These are phyloP conservation scores for Babylonia areolata DNA, from an alignment of 1,140 invertebrate genomes.

Conservation along the genomic window DNA sequence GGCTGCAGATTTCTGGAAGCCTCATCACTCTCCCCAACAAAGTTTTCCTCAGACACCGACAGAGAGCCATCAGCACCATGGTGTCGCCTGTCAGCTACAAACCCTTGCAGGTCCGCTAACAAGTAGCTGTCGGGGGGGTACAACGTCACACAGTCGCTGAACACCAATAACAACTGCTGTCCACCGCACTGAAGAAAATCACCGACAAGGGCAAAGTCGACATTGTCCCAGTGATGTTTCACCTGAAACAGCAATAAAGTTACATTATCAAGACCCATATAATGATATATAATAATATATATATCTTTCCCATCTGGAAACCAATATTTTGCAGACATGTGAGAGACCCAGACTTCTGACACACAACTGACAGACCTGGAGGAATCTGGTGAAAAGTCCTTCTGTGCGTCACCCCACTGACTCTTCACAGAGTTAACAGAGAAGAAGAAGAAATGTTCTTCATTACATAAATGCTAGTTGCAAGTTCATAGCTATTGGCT, in stretches of 20 bases:
- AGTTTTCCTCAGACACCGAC: background rate
- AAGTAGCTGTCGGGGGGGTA: background rate
- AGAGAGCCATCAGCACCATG: background rate
- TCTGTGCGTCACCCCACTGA: too few species aligned
- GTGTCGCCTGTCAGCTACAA: background rate
- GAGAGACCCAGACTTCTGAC: too few species aligned
- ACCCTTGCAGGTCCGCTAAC: constrained; percentile 16
- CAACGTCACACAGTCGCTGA: background rate
- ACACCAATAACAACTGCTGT: constrained; percentile 13
- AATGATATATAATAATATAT: too few species aligned
- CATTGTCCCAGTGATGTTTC: constrained; percentile 12
- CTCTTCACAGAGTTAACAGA: too few species aligned
- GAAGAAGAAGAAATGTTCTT: too few species aligned
- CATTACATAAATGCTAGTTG: too few species aligned
- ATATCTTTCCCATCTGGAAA: too few species aligned
- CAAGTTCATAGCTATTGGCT: too few species aligned
- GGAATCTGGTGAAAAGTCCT: too few species aligned
- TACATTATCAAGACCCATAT: background rate
- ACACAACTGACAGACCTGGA: too few species aligned
- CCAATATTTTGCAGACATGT: too few species aligned
- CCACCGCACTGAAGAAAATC: constrained; percentile 22
- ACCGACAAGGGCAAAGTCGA: background rate
- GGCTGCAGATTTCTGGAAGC: constrained; percentile 17
- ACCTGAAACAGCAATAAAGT: constrained; percentile 16
- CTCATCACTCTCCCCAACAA: background rate